Evolutionary conservation across 53 echinoderm and acorn worm species (phyloP), one percentile per base, ranked within the genome.

Genomic region (Stichopus horrens): DNA sequence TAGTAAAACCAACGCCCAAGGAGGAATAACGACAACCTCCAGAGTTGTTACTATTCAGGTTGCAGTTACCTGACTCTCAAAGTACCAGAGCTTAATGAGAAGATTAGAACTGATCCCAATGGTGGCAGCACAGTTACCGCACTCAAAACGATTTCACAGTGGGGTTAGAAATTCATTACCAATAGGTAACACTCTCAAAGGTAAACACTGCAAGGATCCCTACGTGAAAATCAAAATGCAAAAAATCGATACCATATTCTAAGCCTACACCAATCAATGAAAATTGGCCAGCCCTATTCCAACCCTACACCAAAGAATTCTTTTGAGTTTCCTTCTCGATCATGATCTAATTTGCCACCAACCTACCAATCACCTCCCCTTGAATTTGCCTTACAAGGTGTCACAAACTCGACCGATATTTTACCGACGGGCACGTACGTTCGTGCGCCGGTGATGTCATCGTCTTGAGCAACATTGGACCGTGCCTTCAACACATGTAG

Each of bases 321-420:
- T 63, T 16, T 37, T 37, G 10, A 63, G 10, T 16, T 63, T 63
- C 63, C 13, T 55, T 85, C 21, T 68, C 51, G 13, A 57, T 58
- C 52, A 13, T 21, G 68, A 79, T 79, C 55, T 79, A 53, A 79
- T 79, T 79, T 54, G 55, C 53, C 53, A 79, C 77, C n/a, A 11
- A 55, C 16, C 54, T 8, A 79, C 52, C 52, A 53, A 7, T 52
- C 14, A 53, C 55, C 53, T 53, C 7, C n/a, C 6, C 52, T 79
- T 79, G 54, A 79, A 51, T 79, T 79, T 79, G 11, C 55, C 55
- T 79, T 52, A 79, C 54, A 79, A 79, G 79, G 79, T 79, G 79
- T 79, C 79, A 53, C 79, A 79, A 79, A 53, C 19, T 63, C 63
- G 16, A 63, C 10, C 16, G 63, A 63, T 63, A 63, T 63, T 63